Base-by-base conservation (phyloP, 2,797 vertebrate genomes). In the Delichon dasypus region DNA sequence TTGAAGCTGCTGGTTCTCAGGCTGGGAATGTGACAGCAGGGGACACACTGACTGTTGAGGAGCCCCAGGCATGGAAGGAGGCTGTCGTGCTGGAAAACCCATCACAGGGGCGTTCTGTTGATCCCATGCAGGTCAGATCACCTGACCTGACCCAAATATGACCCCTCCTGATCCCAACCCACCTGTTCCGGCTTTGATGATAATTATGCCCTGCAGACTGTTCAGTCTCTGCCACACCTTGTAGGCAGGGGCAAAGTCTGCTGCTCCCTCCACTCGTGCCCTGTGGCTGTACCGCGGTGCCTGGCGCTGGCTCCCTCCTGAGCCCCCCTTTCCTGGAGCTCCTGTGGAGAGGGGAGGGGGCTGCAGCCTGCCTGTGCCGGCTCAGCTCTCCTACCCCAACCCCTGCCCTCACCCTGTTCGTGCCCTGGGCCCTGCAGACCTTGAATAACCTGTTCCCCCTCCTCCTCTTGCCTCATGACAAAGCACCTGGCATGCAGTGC, bases 371-470 rank as follows among this genome's bases (percentile, higher is more conserved):
- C 57, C 58, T 55, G 84, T 53, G 84, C 6, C 50, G 1, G 26
- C 65, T 75, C 72, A 14, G 18, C 68, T 32, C 22, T 20, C 0
- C 3, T 6, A 5, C 25, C 80, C 21, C 23, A 7, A 9, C 50
- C 57, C 74, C 78, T 11, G 2, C 1, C 4, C 47, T 90, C 82
- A 13, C 67, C 72, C 88, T 44, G 42, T 5, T 15, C 11, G 20
- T 48, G 82, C 89, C 78, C 51, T 13, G 65, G 42, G 75, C 78
- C 75, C 70, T 2, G 4, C 75, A 72, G 81, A 92, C 94, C 96
- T 92, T 68, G 94, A 89, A 93, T 92, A 95, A 96, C 96, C 95
- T 95, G 94, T 96, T 96, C 62, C 68, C 42, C 42, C 88, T 93
- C 70, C 89, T 86, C 51, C 80, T 71, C 45, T 85, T 90, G 72